Evolutionary conservation across 2,888 invertebrate genomes (phyloP).

Genomic region (Latrodectus elegans): DNA sequence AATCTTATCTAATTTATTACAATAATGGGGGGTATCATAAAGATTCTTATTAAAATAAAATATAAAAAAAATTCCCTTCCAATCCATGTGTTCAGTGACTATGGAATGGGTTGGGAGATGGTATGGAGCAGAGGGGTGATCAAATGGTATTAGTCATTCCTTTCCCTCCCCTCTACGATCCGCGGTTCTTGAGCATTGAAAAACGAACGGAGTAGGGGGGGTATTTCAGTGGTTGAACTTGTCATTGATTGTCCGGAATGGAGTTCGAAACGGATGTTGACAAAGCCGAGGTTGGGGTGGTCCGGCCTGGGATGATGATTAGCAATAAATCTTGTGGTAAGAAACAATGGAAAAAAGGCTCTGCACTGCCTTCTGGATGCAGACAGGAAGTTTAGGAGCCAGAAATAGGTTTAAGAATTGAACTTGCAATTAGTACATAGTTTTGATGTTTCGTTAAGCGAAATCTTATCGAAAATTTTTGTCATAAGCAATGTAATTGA

Average conservation of each 20-base stretch:
- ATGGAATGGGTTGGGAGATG: background rate
- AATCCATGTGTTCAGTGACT: background rate
- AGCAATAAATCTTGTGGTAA: background rate
- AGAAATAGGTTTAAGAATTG: no score
- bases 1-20: no score
- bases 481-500: no score
- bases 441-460: no score
- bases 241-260: constrained; percentile 44
- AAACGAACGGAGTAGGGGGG: background rate
- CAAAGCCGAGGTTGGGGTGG: constrained; percentile 23
- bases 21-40: no score
- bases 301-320: background rate
- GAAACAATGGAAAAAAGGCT: background rate
- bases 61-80: no score
- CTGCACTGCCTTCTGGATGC: background rate
- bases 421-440: no score
- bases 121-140: constrained; percentile 10
- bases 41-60: no score
- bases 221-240: constrained; percentile 4
- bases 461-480: no score
- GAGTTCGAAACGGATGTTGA: constrained; percentile 31
- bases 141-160: constrained; percentile 58
- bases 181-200: background rate
- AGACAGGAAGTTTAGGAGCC: background rate
- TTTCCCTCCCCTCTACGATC: constrained; percentile 1